Evolutionary conservation across 37 sponge, comb jelly and placozoan species (phyloP).

Genomic region (Tethya wilhelma): DNA sequence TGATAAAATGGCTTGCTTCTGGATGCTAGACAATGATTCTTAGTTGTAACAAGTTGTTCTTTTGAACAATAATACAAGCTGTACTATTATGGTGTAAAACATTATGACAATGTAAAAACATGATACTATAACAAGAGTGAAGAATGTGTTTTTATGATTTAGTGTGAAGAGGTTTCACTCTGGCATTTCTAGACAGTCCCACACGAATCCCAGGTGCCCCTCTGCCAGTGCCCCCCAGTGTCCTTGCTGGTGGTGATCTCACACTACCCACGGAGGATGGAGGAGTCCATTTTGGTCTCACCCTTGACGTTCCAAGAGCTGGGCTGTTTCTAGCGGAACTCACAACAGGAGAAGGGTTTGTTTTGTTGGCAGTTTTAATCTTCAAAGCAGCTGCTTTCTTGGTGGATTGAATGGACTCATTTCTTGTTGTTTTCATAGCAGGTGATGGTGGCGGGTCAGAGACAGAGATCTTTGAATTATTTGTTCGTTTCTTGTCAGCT

Average conservation of each 20-base stretch:
- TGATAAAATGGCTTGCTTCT: constrained; percentile 75
- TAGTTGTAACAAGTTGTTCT: background rate
- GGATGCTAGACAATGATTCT: constrained; percentile 25
- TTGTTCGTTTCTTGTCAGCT: background rate
- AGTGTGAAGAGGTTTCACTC: constrained; percentile 51
- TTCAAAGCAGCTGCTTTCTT: background rate
- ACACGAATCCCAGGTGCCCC: constrained; percentile 35
- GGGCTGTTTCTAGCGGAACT: no score
- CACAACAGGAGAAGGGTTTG: background rate
- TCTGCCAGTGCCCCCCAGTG: background rate
- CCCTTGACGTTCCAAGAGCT: no score
- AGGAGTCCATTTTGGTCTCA: constrained; percentile 25
- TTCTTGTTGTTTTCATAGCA: no score
- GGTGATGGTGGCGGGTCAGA: background rate
- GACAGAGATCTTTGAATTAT: background rate
- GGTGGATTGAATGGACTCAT: no score
- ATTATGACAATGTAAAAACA: background rate
- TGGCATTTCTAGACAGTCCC: constrained; percentile 57
- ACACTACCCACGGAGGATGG: background rate
- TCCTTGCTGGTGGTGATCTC: background rate
- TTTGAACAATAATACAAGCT: background rate
- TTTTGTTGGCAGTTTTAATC: background rate
- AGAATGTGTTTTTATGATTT: background rate
- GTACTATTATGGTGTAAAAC: background rate
- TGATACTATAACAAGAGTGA: background rate